Evolutionary conservation across 1,140 invertebrate species (phyloP).

Genomic region (Coenobita brevimanus): DNA sequence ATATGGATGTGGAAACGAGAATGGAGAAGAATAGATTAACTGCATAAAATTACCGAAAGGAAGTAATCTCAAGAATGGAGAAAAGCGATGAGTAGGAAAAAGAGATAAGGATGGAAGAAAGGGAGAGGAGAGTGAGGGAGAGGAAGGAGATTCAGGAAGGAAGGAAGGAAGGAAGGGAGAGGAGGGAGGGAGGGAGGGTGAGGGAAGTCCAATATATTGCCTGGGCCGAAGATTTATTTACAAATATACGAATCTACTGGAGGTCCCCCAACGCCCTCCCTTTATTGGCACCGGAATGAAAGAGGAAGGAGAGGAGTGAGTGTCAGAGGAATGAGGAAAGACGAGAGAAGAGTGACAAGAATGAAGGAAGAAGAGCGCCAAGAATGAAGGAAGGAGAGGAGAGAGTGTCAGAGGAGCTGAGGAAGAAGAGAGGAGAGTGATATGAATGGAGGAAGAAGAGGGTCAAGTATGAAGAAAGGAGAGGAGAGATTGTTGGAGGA

Average conservation of each 20-base stretch:
- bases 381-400: neutral
- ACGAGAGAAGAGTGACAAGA: neutral
- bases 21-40: too few relatives aligned
- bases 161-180: neutral
- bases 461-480: neutral
- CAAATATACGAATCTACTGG: slow-evolving; percentile 57
- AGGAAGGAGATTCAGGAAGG: neutral
- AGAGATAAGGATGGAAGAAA: neutral
- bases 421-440: neutral
- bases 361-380: neutral
- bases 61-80: too few relatives aligned
- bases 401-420: neutral
- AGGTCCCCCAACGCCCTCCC: slow-evolving; percentile 42
- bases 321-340: slow-evolving; percentile 42
- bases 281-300: slow-evolving; percentile 56
- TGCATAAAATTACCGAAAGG: too few relatives aligned
- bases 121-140: neutral
- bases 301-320: slow-evolving; percentile 50
- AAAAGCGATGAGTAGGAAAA: neutral
- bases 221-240: slow-evolving; percentile 50
- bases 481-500: neutral
- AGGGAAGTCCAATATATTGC: slow-evolving; percentile 30
- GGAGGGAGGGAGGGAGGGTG: neutral
- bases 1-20: too few relatives aligned
- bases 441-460: neutral